These are phyloP conservation scores for Drosophila nigromelanica DNA, from an alignment of 1,140 invertebrate genomes.

Conservation along the genomic window DNA sequence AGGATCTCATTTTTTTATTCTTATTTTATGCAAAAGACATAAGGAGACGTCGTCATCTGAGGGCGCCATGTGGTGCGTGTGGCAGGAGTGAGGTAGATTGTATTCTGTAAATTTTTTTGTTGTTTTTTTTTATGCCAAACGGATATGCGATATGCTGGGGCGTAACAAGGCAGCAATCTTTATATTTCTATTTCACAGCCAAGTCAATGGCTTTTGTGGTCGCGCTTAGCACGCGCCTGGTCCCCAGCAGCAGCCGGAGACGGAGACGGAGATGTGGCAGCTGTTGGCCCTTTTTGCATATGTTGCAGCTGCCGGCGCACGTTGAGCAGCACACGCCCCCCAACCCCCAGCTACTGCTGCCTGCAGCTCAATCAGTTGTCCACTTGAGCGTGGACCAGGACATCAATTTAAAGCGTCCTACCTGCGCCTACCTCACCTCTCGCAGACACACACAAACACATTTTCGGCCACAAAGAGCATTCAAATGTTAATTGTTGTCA, in stretches of 20 bases:
- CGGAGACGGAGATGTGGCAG: slow-evolving; percentile 31
- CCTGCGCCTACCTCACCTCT: slow-evolving; percentile 30
- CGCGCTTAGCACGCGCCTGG: slow-evolving; percentile 63
- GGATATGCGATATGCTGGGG: slow-evolving; percentile 78
- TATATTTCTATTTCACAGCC: slow-evolving; percentile 33
- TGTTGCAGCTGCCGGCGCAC: slow-evolving; percentile 66
- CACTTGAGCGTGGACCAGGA: slow-evolving; percentile 51
- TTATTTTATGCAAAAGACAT: slow-evolving; percentile 73
- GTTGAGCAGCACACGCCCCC: slow-evolving; percentile 1
- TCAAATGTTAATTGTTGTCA: slow-evolving; percentile 71
- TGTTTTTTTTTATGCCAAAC: slow-evolving; percentile 72
- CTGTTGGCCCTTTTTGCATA: slow-evolving; percentile 60
- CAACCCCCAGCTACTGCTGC: slow-evolving; percentile 19
- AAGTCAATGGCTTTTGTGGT: slow-evolving; percentile 80
- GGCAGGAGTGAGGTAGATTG: slow-evolving; percentile 43
- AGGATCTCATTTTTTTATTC: slow-evolving; percentile 61
- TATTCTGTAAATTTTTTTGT: slow-evolving; percentile 35
- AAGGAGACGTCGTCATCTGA: slow-evolving; percentile 19
- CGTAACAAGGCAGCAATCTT: slow-evolving; percentile 64
- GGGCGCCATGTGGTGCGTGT: slow-evolving; percentile 79
- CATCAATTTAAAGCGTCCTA: slow-evolving; percentile 42
- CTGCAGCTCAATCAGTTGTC: slow-evolving; percentile 63
- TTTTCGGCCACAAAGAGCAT: slow-evolving; percentile 31
- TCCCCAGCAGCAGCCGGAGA: slow-evolving; percentile 39
- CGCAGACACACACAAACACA: slow-evolving; percentile 11